Base-by-base conservation (phyloP, 1,140 invertebrate species). In the Drosophila carrolli region DNA sequence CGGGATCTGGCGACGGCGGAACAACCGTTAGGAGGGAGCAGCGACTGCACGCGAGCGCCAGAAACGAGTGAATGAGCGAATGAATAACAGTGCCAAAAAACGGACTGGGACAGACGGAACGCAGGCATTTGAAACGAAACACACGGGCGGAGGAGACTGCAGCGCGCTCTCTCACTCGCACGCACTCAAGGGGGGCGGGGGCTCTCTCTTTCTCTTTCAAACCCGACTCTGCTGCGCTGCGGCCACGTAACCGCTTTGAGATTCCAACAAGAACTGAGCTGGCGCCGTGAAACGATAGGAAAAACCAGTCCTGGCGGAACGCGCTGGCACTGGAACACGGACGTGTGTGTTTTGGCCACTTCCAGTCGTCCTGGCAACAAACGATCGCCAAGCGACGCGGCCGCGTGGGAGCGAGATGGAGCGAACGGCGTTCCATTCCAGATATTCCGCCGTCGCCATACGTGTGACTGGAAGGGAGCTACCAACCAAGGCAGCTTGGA, bases 181-280 rank as follows among this genome's bases (percentile, higher is more conserved):
- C 44, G 23, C n/a, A 4, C 13, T 16, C 16, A 23, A 23, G 7
- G 7, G 13, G 13, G 13, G 4, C 7, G 43, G 47, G 27, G 47
- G 38, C 57, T 44, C 27, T 35, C 37, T 62, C 54, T 55, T 55
- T 41, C 60, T 62, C 60, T 62, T 59, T 59, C 54, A 19, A 40
- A n/a, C 54, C 37, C 27, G 55, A 63, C 63, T 77, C 54, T 46
- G 47, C 74, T 57, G 68, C 72, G 68, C 73, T 65, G 76, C 65
- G 67, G 75, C 75, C 83, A 79, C 78, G 75, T 88, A 63, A 75
- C 82, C 82, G 83, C 83, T 90, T 90, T 84, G 81, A 88, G 86
- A 91, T 85, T 83, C 86, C 81, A 91, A 90, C 81, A 90, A 88
- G 83, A 91, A 91, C 90, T 92, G 77, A 91, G 82, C 78, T 57